Conservation (phyloP, 2,797 vertebrate genomes). For the Hoplostethus mediterraneus region DNA sequence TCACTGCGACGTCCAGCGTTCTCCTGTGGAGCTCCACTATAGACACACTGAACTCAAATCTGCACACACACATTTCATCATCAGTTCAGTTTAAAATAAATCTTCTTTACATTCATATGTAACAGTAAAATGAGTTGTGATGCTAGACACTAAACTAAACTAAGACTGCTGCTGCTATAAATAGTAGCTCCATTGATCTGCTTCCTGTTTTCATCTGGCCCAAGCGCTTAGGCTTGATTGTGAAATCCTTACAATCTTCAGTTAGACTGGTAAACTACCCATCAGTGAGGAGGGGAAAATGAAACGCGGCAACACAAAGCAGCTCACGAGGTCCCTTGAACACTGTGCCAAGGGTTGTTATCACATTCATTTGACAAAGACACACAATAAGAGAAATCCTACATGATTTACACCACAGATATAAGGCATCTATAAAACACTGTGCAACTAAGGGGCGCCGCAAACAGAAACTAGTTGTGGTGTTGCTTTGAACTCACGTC, state of each 20-base stretch:
- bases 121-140: too few species aligned
- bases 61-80: constrained; percentile 34
- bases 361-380: not conserved
- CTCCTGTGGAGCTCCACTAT: constrained; percentile 93
- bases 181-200: too few species aligned
- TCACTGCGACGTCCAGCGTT: constrained; percentile 95
- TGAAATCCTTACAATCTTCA: too few species aligned
- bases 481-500: constrained; percentile 83
- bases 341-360: not conserved
- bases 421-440: not conserved
- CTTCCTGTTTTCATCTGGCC: not conserved
- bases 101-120: not conserved
- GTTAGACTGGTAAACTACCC: too few species aligned
- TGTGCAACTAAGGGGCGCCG: not conserved
- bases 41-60: constrained; percentile 97
- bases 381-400: not conserved
- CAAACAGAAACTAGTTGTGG: not conserved
- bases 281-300: not conserved
- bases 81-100: not conserved
- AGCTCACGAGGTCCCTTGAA: not conserved
- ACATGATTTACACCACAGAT: not conserved
- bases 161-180: not conserved
- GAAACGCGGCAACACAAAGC: too few species aligned
- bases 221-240: not conserved
- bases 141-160: not conserved